Evolutionary conservation across 2,797 vertebrate genomes (phyloP), one percentile per base, ranked within the genome.

Genomic region (Gambusia yucatana): DNA sequence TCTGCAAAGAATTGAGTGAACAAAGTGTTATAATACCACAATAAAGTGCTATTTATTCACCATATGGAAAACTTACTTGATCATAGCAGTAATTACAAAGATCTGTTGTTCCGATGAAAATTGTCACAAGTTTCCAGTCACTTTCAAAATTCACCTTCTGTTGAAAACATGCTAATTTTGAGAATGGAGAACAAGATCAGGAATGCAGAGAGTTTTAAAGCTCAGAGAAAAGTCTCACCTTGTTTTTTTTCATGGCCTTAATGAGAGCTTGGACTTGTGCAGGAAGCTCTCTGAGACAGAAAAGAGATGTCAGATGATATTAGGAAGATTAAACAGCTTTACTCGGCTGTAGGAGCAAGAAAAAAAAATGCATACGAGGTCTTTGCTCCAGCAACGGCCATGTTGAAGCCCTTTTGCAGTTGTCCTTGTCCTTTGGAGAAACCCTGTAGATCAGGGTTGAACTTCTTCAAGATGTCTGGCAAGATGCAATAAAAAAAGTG

Each of bases 121-220:
- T 52, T 0, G 98, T 99, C 86, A 98, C 92, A 81, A 99, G 92
- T 93, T 99, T 99, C 98, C 98, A 99, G 86, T 98, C 97, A 8
- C 94, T 83, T 59, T 96, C 82, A 88, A 97, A 97, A 87, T 97
- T 89, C 82, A 98, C 95, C 30, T 94, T 82, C 98, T 99, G 86
- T 47, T n/a, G 47, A 11, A 80, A 61, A 47, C 30, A 39, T 6
- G 69, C 3, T 79, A 75, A 87, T 73, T 28, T 75, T 70, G 46
- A 84, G 39, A 63, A 10, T 30, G 1, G 44, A 73, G 1, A 28
- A 11, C 0, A 33, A 33, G 30, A 48, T 33, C 13, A 43, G 11
- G 33, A 22, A 69, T 43, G 36, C 16, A 4, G 36, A 83, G 17
- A 22, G 16, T 0, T 48, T 36, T 22, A 22, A 14, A 6, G 48